A percentile compares a stretch with the other conserved stretches of the same genome.
Evolutionary conservation across 2,113 vertebrate species (phyloP).

Genomic region (Urocitellus parryii): DNA sequence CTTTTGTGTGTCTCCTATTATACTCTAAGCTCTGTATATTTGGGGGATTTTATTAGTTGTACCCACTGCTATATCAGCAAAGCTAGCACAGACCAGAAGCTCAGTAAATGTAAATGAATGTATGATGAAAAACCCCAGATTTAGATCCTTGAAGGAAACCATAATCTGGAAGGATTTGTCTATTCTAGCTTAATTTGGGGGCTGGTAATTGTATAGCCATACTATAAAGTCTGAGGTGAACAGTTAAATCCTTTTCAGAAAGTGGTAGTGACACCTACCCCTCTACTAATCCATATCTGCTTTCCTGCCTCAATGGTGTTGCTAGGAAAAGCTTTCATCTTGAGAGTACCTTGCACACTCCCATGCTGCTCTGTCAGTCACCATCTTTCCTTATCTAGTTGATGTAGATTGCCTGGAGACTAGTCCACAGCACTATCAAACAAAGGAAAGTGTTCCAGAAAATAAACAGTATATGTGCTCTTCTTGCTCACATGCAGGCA

Average conservation of each 20-base stretch:
- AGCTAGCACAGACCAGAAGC: not conserved
- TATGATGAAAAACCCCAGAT: not conserved
- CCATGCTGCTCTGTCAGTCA: not conserved
- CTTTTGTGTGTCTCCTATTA: not conserved
- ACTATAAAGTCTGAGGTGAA: not conserved
- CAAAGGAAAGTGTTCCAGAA: not conserved
- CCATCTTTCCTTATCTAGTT: not conserved
- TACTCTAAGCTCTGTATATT: not conserved
- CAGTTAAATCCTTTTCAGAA: not conserved
- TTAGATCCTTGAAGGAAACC: not conserved
- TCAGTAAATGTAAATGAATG: slow-evolving; percentile 27
- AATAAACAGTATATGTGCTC: accelerated
- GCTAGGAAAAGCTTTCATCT: not conserved
- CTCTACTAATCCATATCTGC: not conserved
- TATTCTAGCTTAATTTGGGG: not conserved
- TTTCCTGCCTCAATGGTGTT: not conserved
- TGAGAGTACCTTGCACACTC: accelerated
- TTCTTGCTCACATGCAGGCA: not conserved
- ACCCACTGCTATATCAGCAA: slow-evolving; percentile 21
- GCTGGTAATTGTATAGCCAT: not conserved
- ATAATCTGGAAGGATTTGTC: slow-evolving; percentile 43
- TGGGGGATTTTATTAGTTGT: not conserved
- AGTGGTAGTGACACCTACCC: not conserved
- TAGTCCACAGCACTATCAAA: not conserved
- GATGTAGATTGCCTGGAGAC: not conserved